Conservation (phyloP, 2,113 vertebrate genomes). For the Bubo bubo region DNA sequence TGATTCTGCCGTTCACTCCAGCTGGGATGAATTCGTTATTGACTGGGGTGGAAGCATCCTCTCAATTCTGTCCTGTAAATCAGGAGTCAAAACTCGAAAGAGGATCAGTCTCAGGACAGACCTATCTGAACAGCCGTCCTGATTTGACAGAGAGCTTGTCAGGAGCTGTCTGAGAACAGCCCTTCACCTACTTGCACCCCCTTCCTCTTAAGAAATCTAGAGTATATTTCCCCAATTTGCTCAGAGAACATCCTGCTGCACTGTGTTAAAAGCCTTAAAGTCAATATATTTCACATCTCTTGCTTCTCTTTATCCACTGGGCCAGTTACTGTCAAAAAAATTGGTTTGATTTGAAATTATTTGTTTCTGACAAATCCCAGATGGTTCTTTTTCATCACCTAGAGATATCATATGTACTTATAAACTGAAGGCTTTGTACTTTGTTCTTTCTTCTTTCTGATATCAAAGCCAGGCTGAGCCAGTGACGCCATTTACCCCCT, state of each 20-base stretch:
- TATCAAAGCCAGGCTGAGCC: not conserved
- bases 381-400: not conserved
- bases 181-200: not conserved
- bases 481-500: not conserved
- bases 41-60: not conserved
- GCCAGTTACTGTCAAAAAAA: not conserved
- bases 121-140: not conserved
- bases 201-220: not conserved
- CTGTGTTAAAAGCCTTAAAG: not conserved
- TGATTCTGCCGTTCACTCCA: not conserved
- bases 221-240: not conserved
- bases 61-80: not conserved
- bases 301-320: not conserved
- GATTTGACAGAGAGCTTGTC: not conserved
- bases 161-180: not conserved
- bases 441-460: not conserved
- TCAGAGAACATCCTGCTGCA: not conserved
- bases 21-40: not conserved
- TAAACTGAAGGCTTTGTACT: not conserved
- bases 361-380: constrained; percentile 11
- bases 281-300: not conserved
- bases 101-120: not conserved
- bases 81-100: not conserved
- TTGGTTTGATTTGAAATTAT: not conserved
- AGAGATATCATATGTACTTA: not conserved